Conservation (phyloP, 2,888 invertebrate genomes). For the Magallana nippona region DNA sequence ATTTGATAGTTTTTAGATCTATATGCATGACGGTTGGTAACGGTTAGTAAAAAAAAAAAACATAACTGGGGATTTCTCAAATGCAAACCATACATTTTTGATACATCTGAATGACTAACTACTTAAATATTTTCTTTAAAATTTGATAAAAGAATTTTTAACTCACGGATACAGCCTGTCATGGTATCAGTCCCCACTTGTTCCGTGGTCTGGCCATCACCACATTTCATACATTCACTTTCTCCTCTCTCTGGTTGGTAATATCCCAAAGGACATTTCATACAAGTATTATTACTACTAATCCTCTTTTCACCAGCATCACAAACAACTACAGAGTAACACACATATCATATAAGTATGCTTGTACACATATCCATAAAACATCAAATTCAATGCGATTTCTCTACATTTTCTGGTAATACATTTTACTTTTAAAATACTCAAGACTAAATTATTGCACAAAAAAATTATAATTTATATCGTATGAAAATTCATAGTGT, state of each 20-base stretch:
- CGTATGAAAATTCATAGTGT: neutral
- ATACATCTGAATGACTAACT: too few relatives aligned
- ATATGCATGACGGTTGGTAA: too few relatives aligned
- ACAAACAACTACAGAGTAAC: slow-evolving; percentile 50
- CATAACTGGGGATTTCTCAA: too few relatives aligned
- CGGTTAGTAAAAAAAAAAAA: too few relatives aligned
- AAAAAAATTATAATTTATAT: too few relatives aligned
- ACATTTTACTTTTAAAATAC: too few relatives aligned
- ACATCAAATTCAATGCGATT: too few relatives aligned
- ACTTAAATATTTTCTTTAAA: too few relatives aligned
- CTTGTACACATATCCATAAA: neutral
- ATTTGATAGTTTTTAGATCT: too few relatives aligned
- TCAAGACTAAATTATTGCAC: too few relatives aligned
- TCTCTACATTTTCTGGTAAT: too few relatives aligned
- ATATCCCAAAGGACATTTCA: slow-evolving; percentile 48
- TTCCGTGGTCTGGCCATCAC: slow-evolving; percentile 42
- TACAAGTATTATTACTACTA: slow-evolving; percentile 45
- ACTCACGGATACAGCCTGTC: slow-evolving; percentile 46
- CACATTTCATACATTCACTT: slow-evolving; percentile 40
- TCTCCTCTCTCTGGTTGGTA: slow-evolving; percentile 47
- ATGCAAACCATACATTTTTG: too few relatives aligned
- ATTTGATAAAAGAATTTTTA: neutral
- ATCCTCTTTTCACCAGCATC: slow-evolving; percentile 51
- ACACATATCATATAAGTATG: neutral
- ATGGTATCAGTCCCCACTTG: slow-evolving; percentile 13